These are phyloP conservation scores for Thymelicus acteon DNA, from an alignment of 2,888 invertebrate genomes.

Conservation along the genomic window DNA sequence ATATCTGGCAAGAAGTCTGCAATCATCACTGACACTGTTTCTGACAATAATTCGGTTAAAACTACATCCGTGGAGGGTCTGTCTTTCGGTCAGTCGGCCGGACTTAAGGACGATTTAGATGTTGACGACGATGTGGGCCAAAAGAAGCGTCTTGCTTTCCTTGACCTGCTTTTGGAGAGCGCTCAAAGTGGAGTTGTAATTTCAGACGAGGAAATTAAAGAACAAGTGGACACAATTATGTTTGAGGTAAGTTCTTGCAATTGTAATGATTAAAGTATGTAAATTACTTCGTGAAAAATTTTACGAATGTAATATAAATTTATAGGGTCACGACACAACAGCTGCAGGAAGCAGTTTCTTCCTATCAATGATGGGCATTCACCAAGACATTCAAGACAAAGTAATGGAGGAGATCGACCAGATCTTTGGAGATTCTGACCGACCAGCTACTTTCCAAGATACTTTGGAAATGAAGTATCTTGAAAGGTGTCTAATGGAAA, in stretches of 20 bases:
- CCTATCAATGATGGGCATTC: slow-evolving; percentile 90
- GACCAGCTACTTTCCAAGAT: slow-evolving; percentile 91
- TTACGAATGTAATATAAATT: slow-evolving; percentile 5
- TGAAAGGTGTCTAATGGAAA: slow-evolving; percentile 92
- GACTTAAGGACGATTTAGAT: slow-evolving; percentile 92
- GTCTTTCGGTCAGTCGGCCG: slow-evolving; percentile 89
- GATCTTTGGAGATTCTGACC: slow-evolving; percentile 91
- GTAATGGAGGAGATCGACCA: slow-evolving; percentile 89
- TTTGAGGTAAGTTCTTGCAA: slow-evolving; percentile 87
- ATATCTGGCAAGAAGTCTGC: slow-evolving; percentile 85
- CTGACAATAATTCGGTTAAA: slow-evolving; percentile 50
- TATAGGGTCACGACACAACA: slow-evolving; percentile 91
- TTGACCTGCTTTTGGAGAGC: slow-evolving; percentile 93
- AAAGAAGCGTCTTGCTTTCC: slow-evolving; percentile 93
- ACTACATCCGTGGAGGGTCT: slow-evolving; percentile 86
- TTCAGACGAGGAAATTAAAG: slow-evolving; percentile 91
- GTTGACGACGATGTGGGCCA: slow-evolving; percentile 92
- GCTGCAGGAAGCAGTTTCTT: slow-evolving; percentile 93
- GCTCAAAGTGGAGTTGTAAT: slow-evolving; percentile 89
- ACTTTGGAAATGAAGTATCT: slow-evolving; percentile 94
- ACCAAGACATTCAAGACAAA: slow-evolving; percentile 89
- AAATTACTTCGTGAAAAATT: slow-evolving; percentile 1
- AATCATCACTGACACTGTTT: slow-evolving; percentile 55
- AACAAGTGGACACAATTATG: slow-evolving; percentile 94
- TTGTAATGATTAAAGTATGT: no score